Percentiles rank a stretch among this genome's conserved stretches.
Conservation (phyloP, 1,140 invertebrate species). For the Oppia nitens region DNA sequence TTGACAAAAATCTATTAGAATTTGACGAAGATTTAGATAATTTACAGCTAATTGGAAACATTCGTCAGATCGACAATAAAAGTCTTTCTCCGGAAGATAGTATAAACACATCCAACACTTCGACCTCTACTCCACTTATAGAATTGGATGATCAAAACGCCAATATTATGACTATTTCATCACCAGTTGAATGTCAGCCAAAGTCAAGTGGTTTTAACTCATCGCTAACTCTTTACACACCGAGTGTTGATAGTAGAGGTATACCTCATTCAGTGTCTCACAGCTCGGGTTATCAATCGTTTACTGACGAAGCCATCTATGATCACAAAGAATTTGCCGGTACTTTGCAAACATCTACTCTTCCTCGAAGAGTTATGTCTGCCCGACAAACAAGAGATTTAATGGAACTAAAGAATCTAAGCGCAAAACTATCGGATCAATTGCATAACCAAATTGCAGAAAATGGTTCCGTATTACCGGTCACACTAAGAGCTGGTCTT, state of each 20-base stretch:
- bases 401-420: background rate
- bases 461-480: background rate
- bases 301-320: constrained; percentile 18
- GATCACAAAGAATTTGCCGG: constrained; percentile 19
- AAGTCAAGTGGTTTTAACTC: constrained; percentile 17
- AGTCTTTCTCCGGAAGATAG: background rate
- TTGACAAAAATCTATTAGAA: background rate
- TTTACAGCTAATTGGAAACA: no score
- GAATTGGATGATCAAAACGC: constrained; percentile 8
- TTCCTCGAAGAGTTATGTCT: background rate
- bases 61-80: background rate
- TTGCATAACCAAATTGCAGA: background rate
- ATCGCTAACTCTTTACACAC: constrained; percentile 18
- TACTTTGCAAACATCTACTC: constrained; percentile 12
- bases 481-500: background rate
- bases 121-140: constrained; percentile 6
- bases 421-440: background rate
- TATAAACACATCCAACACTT: background rate
- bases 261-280: constrained; percentile 22
- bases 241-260: constrained; percentile 16
- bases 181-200: background rate
- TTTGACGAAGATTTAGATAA: constrained; percentile 1
- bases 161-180: background rate
- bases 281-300: constrained; percentile 22
- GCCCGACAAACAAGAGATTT: background rate